phyloP scores from a whole-genome alignment of 2,113 vertebrate species.

The Brevimyrus niger region DNA sequence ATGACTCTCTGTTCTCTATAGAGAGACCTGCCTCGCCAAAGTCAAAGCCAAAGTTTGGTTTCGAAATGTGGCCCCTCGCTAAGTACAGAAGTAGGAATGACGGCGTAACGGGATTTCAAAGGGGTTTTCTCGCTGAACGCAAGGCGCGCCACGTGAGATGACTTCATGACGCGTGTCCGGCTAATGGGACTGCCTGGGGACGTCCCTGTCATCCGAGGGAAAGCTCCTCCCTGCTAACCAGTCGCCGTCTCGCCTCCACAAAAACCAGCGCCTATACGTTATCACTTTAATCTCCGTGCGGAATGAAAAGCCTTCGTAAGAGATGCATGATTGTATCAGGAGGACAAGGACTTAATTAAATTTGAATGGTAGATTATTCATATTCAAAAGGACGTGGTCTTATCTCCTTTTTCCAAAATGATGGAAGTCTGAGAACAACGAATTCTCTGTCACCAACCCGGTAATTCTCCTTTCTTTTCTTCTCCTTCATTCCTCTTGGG shows the following conservation, averaged over 20 bases:
- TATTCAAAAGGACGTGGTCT: conserved; percentile 65
- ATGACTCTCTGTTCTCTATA: background rate
- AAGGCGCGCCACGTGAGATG: background rate
- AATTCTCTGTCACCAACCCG: background rate
- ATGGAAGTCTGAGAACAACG: conserved; percentile 2
- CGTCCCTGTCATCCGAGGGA: background rate
- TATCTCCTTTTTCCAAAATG: conserved; percentile 43
- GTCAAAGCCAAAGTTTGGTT: background rate
- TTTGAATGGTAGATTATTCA: conserved; percentile 66
- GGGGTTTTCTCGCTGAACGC: background rate
- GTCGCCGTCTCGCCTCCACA: conserved; percentile 49
- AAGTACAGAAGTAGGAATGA: background rate
- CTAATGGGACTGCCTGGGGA: conserved; percentile 35
- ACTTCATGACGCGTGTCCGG: conserved; percentile 36
- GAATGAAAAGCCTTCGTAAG: conserved; percentile 69
- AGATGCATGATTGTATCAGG: conserved; percentile 74
- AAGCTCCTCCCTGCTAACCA: conserved; percentile 49
- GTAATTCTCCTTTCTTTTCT: background rate
- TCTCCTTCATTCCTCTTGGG: background rate
- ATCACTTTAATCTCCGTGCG: conserved; percentile 70
- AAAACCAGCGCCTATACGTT: conserved; percentile 47
- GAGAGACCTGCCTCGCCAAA: background rate
- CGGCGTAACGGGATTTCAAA: background rate
- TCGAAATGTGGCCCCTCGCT: background rate
- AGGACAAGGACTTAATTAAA: conserved; percentile 71